Percentiles rank a stretch among this genome's conserved stretches.
These are phyloP conservation scores for Dryocosmus kuriphilus DNA, from an alignment of 2,888 invertebrate species.

Conservation along the genomic window DNA sequence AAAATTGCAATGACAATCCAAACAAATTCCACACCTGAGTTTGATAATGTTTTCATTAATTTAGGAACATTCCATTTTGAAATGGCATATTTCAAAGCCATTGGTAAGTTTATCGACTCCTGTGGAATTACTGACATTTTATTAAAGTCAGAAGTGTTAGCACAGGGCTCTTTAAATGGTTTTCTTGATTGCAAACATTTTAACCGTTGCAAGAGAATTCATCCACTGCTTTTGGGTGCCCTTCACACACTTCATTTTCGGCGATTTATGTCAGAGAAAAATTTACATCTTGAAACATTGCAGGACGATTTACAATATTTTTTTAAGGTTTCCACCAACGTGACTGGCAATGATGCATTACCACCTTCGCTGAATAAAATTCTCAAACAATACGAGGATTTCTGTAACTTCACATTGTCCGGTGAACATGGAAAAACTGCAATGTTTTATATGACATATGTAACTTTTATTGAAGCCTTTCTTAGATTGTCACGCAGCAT, in stretches of 20 bases:
- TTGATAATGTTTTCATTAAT: constrained; percentile 64
- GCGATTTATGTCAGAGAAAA: constrained; percentile 56
- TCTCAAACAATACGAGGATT: constrained; percentile 55
- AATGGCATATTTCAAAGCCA: constrained; percentile 67
- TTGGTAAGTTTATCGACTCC: constrained; percentile 68
- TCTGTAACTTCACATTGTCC: constrained; percentile 50
- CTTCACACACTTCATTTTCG: constrained; percentile 67
- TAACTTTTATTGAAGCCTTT: constrained; percentile 48
- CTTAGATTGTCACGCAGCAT: constrained; percentile 54
- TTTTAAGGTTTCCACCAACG: too few species aligned
- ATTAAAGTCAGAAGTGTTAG: constrained; percentile 60
- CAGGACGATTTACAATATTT: too few species aligned
- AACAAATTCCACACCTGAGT: constrained; percentile 58
- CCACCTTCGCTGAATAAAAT: neutral
- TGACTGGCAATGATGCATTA: neutral
- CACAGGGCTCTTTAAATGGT: constrained; percentile 65
- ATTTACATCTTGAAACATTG: too few species aligned
- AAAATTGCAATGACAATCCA: constrained; percentile 64
- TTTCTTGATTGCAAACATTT: constrained; percentile 70
- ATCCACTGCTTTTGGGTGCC: constrained; percentile 63
- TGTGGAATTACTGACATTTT: constrained; percentile 59
- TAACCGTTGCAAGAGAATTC: too few species aligned
- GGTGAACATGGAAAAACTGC: constrained; percentile 56
- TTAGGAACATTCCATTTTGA: constrained; percentile 65
- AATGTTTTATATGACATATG: constrained; percentile 53